Percentiles rank a stretch among this genome's conserved stretches.
Evolutionary conservation across 1,140 invertebrate species (phyloP).

Genomic region (Zaprionus tsacasi): DNA sequence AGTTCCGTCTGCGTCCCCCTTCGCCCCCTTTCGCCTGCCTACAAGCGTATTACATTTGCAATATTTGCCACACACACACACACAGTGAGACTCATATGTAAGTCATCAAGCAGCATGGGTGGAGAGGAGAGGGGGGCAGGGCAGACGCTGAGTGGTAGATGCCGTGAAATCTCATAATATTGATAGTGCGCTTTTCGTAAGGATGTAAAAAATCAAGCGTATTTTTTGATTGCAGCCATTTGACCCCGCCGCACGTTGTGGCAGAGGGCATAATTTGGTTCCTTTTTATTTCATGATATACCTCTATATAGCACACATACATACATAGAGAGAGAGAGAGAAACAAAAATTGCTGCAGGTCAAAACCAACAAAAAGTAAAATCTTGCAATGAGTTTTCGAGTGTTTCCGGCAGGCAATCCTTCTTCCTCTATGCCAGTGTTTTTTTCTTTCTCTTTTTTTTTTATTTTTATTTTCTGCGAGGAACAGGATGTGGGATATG

Average conservation of each 20-base stretch:
- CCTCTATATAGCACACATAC: too few relatives aligned
- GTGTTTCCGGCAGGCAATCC: slow-evolving; percentile 47
- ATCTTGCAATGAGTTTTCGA: slow-evolving; percentile 38
- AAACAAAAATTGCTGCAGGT: slow-evolving; percentile 63
- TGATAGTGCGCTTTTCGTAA: slow-evolving; percentile 55
- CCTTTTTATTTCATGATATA: slow-evolving; percentile 25
- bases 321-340: slow-evolving; percentile 29
- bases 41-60: slow-evolving; percentile 78
- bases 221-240: slow-evolving; percentile 67
- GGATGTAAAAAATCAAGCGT: slow-evolving; percentile 59
- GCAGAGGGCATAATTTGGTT: slow-evolving; percentile 39
- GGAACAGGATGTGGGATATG: not conserved
- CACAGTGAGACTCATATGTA: slow-evolving; percentile 39
- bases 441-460: slow-evolving; percentile 47
- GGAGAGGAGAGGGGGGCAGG: not conserved
- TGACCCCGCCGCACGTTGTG: slow-evolving; percentile 27
- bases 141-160: slow-evolving; percentile 7
- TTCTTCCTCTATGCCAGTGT: slow-evolving; percentile 42
- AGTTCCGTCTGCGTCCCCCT: not conserved
- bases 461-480: not conserved
- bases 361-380: slow-evolving; percentile 33
- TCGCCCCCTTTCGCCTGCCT: slow-evolving; percentile 2
- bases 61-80: slow-evolving; percentile 62
- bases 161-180: slow-evolving; percentile 76
- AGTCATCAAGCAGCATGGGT: slow-evolving; percentile 16